A percentile compares a stretch with the other conserved stretches of the same genome.
Conservation (phyloP, 2,113 vertebrate genomes). For the Lycaon pictus region DNA sequence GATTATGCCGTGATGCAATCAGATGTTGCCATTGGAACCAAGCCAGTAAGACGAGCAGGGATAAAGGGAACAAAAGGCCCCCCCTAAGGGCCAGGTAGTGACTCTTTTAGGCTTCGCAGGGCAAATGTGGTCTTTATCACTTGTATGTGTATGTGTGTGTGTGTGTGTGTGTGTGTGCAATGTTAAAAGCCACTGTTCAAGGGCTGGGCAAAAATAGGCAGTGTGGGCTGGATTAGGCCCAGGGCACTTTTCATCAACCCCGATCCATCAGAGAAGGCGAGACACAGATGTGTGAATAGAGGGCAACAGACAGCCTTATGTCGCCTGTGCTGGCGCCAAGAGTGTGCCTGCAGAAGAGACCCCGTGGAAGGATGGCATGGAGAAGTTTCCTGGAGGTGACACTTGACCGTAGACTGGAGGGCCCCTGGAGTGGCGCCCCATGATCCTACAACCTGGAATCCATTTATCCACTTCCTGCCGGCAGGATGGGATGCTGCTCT, state of each 20-base stretch:
- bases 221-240: neutral
- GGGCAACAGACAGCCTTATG: neutral
- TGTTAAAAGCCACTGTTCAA: neutral
- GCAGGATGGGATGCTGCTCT: too few relatives aligned
- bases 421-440: fast-evolving
- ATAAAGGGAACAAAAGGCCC: neutral
- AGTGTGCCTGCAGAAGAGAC: neutral
- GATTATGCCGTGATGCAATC: neutral
- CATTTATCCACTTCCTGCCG: neutral
- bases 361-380: fast-evolving
- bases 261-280: neutral
- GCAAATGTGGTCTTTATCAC: neutral
- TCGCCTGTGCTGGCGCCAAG: fast-evolving
- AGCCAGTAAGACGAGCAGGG: neutral
- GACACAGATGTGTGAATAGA: neutral
- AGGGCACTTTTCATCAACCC: neutral
- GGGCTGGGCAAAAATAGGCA: neutral
- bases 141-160: neutral
- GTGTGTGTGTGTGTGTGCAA: neutral
- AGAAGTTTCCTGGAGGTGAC: neutral
- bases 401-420: fast-evolving
- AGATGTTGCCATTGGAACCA: neutral
- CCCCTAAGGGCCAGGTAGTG: neutral
- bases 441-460: neutral
- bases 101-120: neutral